Evolutionary conservation across 1,140 invertebrate genomes (phyloP), one percentile per base, ranked within the genome.

Genomic region (Planococcus citri): DNA sequence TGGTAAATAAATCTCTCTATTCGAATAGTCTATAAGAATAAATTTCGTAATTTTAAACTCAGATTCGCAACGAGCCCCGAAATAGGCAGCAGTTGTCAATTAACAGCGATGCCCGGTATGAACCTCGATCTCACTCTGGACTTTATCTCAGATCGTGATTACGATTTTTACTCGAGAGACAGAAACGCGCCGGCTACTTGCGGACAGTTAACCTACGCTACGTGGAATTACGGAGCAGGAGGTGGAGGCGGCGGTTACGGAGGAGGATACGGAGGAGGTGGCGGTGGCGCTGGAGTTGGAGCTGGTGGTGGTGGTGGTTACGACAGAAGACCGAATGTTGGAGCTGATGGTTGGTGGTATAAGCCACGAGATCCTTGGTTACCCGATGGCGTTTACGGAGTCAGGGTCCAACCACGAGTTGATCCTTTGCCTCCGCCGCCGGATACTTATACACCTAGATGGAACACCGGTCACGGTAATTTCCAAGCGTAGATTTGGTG

Each of bases 81-180:
- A 14, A 84, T 85, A 1, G 85, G 85, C 1, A 84, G 87, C 61
- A 76, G 75, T 1, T 90, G 89, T 74, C 88, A 91, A 78, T 75
- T 91, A 68, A 84, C 87, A 37, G 84, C 87, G 1, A 80, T 86
- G 60, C 85, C 87, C 0, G 80, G 87, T 24, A 78, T 83, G 72
- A 82, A 83, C 41, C 82, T 89, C 75, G 85, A 89, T 73, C 69
- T 80, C 0, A 78, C 80, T 27, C 74, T 81, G 25, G 86, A 88
- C 75, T 84, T 88, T 51, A 78, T 82, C 10, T 78, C 82, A 17
- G 88, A 91, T 77, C 82, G 83, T 17, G 83, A 87, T 37, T 90
- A 86, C 72, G 88, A 91, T 76, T 90, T 88, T 74, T 91, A 88
- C 74, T 86, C 89, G 72, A 78, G 84, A 21, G 87, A 90, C 60